Base-by-base conservation (phyloP, 2,888 invertebrate genomes). In the Brachyptera risi region DNA sequence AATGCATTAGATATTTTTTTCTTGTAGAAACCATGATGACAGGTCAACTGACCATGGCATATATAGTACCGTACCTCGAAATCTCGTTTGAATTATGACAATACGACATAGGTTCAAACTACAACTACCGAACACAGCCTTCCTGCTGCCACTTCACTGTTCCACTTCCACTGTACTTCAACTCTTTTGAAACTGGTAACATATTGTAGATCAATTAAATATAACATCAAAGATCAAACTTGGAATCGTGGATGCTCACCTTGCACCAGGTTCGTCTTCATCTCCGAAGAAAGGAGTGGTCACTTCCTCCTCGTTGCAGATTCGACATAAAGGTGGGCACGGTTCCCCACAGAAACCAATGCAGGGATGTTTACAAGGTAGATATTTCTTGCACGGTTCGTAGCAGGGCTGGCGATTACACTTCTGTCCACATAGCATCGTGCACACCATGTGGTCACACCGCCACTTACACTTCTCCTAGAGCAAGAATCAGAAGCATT, bases 301-400 rank as follows among this genome's bases (percentile, higher is more conserved):
- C 69, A 81, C 77, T 63, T 74, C 68, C 7, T 78, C 79, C 3
- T 57, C 63, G 62, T 80, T 68, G 74, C 88, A 88, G 15, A 70
- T 51, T 24, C 77, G 73, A 74, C 88, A 88, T 57, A 81, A 68
- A 31, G 72, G 72, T 15, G 85, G 85, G 72, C 87, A 88, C 9
- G 77, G 78, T 72, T 89, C 88, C n/a, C 86, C 86, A 74, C 88
- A 89, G 56, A 86, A 78, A 13, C 88, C 87, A 69, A 84, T 78
- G 73, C 88, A 86, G n/a, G 70, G 69, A 74, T 87, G 87, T 0
- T 76, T 75, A 74, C 88, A 88, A 37, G 67, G 56, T 64, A 78
- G 73, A 19, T 19, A 19, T 60, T 67, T 69, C 15, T 56, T 13
- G 69, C 83, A 83, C 7, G 75, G 73, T 69, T 72, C 68, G 17